Evolutionary conservation across 2,888 invertebrate genomes (phyloP).

Genomic region (Linnaemya tessellans): DNA sequence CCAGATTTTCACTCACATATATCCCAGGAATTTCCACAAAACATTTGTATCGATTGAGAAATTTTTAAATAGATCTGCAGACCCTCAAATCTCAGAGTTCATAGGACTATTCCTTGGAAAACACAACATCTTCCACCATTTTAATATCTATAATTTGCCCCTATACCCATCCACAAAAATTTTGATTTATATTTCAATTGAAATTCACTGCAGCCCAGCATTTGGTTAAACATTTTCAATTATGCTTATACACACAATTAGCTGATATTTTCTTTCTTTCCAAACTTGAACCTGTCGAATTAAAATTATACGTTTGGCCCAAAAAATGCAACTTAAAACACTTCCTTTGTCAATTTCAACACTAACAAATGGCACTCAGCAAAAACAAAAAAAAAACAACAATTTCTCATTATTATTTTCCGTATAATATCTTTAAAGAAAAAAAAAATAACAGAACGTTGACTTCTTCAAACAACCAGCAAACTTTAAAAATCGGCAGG

Average conservation of each 20-base stretch:
- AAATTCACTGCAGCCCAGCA: conserved; percentile 26
- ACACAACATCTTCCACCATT: neutral
- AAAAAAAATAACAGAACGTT: neutral
- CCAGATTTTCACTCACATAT: too few relatives aligned
- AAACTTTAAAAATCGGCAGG: conserved; percentile 10
- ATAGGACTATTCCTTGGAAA: neutral
- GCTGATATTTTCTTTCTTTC: conserved; percentile 1
- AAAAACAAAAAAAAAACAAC: conserved; percentile 6
- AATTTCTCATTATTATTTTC: conserved; percentile 63
- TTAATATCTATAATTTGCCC: conserved; percentile 21
- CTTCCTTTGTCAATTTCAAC: conserved; percentile 69
- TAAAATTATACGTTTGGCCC: conserved; percentile 67
- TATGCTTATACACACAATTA: conserved; percentile 3
- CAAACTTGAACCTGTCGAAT: conserved; percentile 61
- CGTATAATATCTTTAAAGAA: conserved; percentile 17
- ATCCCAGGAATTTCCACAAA: too few relatives aligned
- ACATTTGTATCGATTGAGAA: too few relatives aligned
- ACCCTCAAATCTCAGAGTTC: too few relatives aligned
- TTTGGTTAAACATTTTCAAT: conserved; percentile 23
- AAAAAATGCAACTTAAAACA: conserved; percentile 55
- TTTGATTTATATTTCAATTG: conserved; percentile 52
- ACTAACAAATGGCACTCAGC: conserved; percentile 29
- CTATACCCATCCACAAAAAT: neutral
- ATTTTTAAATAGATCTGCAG: too few relatives aligned
- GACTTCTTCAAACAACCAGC: neutral